Conservation (phyloP, 2,113 vertebrate species). For the Neodon shergylaensis region DNA sequence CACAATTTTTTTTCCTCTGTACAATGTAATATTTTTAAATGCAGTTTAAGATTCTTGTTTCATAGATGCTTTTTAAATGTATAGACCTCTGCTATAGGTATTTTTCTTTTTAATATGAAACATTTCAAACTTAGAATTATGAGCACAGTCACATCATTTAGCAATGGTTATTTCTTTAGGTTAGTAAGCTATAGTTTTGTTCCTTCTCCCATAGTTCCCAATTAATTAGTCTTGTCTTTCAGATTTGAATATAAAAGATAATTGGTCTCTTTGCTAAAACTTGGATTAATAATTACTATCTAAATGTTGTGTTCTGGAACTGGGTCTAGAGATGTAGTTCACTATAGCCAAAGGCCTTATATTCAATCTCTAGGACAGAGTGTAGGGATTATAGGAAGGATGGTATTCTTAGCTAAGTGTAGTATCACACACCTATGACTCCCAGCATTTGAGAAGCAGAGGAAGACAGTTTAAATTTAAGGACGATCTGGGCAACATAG, state of each 20-base stretch:
- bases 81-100: background rate
- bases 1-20: background rate
- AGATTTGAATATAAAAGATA: slow-evolving; percentile 3
- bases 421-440: background rate
- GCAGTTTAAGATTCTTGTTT: slow-evolving; percentile 19
- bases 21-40: background rate
- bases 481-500: too few relatives aligned
- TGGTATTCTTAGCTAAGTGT: background rate
- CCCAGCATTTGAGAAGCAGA: background rate
- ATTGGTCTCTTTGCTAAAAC: slow-evolving; percentile 13
- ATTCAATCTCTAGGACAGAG: background rate
- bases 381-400: background rate
- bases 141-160: background rate
- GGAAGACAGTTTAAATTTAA: background rate
- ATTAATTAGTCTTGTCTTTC: slow-evolving; percentile 19
- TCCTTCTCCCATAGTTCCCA: slow-evolving; percentile 7
- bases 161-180: slow-evolving; percentile 35
- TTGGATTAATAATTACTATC: background rate
- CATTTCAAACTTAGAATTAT: slow-evolving; percentile 32
- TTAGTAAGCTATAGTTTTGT: background rate
- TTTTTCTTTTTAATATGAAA: background rate
- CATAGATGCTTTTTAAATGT: slow-evolving; percentile 26
- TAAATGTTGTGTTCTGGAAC: background rate
- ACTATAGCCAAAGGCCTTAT: background rate
- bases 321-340: background rate